Percentiles rank a stretch among this genome's conserved stretches.
Evolutionary conservation across 2,113 vertebrate species (phyloP).

Genomic region (Lampris incognitus): DNA sequence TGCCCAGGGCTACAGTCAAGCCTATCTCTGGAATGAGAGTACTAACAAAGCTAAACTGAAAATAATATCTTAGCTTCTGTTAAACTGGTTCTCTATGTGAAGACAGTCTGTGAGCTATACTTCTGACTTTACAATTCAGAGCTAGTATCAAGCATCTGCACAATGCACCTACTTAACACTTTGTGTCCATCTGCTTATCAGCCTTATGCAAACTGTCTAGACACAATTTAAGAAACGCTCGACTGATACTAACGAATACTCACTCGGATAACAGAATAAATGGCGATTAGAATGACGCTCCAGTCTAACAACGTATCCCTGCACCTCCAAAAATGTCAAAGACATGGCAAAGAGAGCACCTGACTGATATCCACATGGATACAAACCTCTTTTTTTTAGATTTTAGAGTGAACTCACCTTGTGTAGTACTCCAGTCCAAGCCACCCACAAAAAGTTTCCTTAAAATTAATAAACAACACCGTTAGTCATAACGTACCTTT

Average conservation of each 20-base stretch:
- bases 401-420: conserved; percentile 86
- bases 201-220: too few species aligned
- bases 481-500: neutral
- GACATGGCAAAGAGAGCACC: neutral
- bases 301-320: neutral
- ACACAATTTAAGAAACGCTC: too few species aligned
- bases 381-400: neutral
- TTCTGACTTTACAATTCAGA: neutral
- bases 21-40: conserved; percentile 24
- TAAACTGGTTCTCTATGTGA: neutral
- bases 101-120: neutral
- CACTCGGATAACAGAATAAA: too few species aligned
- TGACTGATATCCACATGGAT: neutral
- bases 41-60: neutral
- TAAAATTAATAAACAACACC: conserved; percentile 67
- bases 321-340: neutral
- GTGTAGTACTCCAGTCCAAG: conserved; percentile 98
- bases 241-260: too few species aligned
- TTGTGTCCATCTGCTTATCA: neutral
- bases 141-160: neutral
- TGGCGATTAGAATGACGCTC: neutral
- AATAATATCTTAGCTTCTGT: neutral
- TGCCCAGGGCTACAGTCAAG: conserved; percentile 33
- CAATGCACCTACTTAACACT: neutral
- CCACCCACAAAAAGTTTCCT: conserved; percentile 99